Evolutionary conservation across 2,797 vertebrate genomes (phyloP), one percentile per base, ranked within the genome.

Genomic region (Hephaestus fuliginosus): DNA sequence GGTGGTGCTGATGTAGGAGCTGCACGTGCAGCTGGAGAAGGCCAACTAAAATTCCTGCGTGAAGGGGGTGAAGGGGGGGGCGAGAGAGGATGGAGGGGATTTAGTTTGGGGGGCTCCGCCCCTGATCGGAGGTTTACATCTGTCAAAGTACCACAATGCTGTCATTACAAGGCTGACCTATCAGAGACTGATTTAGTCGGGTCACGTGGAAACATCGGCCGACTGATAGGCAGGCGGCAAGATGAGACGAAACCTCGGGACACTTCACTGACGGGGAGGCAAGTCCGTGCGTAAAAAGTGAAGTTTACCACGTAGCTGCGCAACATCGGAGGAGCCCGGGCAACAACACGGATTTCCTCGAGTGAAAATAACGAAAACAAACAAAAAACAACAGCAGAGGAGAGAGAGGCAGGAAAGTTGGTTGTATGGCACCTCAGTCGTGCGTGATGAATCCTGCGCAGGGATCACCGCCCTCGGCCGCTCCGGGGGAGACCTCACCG

Each of bases 391-490:
- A 49, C 68, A 70, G 85, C 71, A 62, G 65, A 85, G 69, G 86
- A 84, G 69, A 86, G 76, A 87, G 81, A 65, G 43, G 86, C 52
- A 30, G 80, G 69, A 58, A 73, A 70, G 49, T 55, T 64, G 91
- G 69, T 92, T 96, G 93, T 95, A 96, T 96, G 97, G 96, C 97
- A 94, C 96, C 96, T 65, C 95, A 92, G 88, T 94, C 87, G 81
- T 93, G 94, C 90, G 92, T 88, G 70, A 96, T 96, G 96, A 96
- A 96, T 95, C 91, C 93, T 92, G 89, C 92, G 82, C 95, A 95
- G 76, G 93, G 95, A 94, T 93, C 92, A 44, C 87, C 90, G 43
- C 91, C 89, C 52, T 82, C 88, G 73, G 79, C 82, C 60, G 81
- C 92, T 84, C 88, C 86, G 73, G 93, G 88, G 78, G 89, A 93